phyloP scores from a whole-genome alignment of 2,888 invertebrate species.

The Bellardia bayeri region DNA sequence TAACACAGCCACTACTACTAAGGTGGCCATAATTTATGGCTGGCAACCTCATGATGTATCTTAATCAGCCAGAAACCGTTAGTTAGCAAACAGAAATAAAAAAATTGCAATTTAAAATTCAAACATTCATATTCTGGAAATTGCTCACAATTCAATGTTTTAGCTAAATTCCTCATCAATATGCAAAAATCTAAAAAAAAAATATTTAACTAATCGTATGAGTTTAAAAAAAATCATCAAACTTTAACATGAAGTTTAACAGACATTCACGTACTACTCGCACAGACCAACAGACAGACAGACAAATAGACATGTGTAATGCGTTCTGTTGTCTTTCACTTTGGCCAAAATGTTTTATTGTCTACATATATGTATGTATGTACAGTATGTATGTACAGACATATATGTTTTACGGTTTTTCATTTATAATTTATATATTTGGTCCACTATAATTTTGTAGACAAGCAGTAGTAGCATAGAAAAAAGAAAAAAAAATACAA shows the following conservation, averaged over 20 bases:
- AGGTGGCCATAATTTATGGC: slow-evolving; percentile 32
- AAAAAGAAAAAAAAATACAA: neutral
- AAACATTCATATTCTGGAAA: slow-evolving; percentile 8
- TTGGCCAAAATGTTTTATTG: slow-evolving; percentile 51
- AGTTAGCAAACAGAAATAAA: neutral
- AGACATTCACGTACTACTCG: slow-evolving; percentile 2
- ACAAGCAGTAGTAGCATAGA: neutral
- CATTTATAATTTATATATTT: slow-evolving; percentile 45
- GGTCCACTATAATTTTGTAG: slow-evolving; percentile 49
- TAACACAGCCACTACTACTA: neutral
- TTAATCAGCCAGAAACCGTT: slow-evolving; percentile 22
- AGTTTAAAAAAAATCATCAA: slow-evolving; percentile 16
- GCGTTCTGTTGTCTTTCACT: slow-evolving; percentile 65
- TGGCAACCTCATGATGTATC: slow-evolving; percentile 19
- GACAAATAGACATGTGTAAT: slow-evolving; percentile 53
- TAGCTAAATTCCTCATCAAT: slow-evolving; percentile 5
- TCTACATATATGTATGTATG: neutral
- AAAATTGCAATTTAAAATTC: neutral
- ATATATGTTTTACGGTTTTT: neutral
- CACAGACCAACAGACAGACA: slow-evolving; percentile 1
- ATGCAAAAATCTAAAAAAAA: slow-evolving; percentile 30
- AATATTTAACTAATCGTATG: slow-evolving; percentile 22
- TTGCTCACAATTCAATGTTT: neutral
- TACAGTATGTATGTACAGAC: neutral
- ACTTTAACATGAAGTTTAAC: slow-evolving; percentile 53